phyloP scores from a whole-genome alignment of 2,113 vertebrate genomes.

The Anser cygnoides region DNA sequence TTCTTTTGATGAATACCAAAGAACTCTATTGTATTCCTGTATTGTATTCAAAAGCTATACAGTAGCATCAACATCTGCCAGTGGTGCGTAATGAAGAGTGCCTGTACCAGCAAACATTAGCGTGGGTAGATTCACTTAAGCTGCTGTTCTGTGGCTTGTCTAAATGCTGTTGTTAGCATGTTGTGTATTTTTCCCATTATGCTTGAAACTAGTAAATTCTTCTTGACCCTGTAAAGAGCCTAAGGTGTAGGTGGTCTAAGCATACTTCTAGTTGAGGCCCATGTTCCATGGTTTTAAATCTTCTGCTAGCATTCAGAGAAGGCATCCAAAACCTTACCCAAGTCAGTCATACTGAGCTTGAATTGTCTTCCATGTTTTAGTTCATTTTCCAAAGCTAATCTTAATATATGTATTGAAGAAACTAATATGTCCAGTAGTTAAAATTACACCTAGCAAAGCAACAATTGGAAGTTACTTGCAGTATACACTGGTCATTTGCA shows the following conservation, averaged over 20 bases:
- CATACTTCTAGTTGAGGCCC: not conserved
- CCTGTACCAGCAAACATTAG: accelerated
- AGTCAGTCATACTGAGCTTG: not conserved
- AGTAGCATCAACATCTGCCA: not conserved
- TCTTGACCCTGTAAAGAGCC: not conserved
- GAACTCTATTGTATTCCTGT: not conserved
- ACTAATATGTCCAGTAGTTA: not conserved
- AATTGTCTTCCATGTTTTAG: not conserved
- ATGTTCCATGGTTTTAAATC: not conserved
- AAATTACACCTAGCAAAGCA: not conserved
- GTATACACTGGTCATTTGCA: not conserved
- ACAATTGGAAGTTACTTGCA: not conserved
- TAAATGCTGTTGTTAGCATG: not conserved
- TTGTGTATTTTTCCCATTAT: not conserved
- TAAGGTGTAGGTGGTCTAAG: not conserved
- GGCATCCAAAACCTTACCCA: not conserved
- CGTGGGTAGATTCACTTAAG: not conserved
- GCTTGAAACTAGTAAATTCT: not conserved
- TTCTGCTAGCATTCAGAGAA: not conserved
- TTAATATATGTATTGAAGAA: not conserved
- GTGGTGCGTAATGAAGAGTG: not conserved
- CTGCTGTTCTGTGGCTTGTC: not conserved
- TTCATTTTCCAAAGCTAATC: not conserved
- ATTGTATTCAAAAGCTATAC: not conserved
- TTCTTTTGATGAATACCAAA: not conserved